Evolutionary conservation across 2,888 invertebrate species (phyloP), one percentile per base, ranked within the genome.

Genomic region (Andrena dorsata): DNA sequence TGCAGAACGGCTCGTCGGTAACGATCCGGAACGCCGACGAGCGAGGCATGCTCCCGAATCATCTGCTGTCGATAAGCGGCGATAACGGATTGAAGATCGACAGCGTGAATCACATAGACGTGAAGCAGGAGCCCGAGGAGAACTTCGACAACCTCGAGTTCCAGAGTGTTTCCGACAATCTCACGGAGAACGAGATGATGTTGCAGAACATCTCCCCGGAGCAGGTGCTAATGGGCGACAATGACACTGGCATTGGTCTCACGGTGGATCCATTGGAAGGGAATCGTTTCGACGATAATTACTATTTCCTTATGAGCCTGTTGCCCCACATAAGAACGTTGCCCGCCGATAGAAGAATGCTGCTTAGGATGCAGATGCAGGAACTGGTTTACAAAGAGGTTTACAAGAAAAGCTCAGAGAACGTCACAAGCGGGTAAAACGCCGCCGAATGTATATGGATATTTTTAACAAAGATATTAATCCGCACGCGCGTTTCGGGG

Each of bases 231-330:
- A 90, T 92, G 88, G 89, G 89, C 51, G 92, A 91, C 32, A 86
- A 76, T 60, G 92, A 91, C 63, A 88, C 88, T 10, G 91, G 90
- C 68, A 87, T 88, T n/a, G 88, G 88, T 8, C 76, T 92, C 8
- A 78, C 85, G 10, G 85, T 89, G 20, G 92, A 92, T 81, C 91
- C 91, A 0, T 80, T 92, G 8, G 92, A 92, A 16, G 88, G 89
- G 51, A 89, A 90, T 63, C 90, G 91, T 53, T 91, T 90, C 63
- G 94, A 94, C 74, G 94, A 94, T 76, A 94, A 94, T 87, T 94
- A 94, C 81, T 93, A 93, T 85, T 94, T 94, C 80, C 89, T 94
- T 32, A 92, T 94, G 91, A 94, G 94, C 79, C 90, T 94, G 7
- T 80, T 94, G 69, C 94, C 94, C 35, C 93, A 93, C 63, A 92